Percentiles rank a stretch among this genome's conserved stretches.
These are phyloP conservation scores for Sphaerophoria taeniata DNA, from an alignment of 2,888 invertebrate genomes.

Conservation along the genomic window DNA sequence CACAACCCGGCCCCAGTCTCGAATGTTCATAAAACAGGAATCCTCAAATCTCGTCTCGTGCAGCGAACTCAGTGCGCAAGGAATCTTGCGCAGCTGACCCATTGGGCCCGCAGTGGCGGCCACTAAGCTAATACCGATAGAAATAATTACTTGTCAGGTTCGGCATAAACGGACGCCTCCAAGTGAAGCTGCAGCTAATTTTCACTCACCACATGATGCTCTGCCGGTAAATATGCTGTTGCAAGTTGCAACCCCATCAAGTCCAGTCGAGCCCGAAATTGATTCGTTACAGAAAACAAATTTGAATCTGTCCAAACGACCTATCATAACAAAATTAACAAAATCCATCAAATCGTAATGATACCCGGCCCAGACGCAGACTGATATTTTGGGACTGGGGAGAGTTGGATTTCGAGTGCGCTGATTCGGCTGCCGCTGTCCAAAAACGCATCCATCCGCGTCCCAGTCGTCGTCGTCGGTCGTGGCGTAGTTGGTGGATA, in stretches of 20 bases:
- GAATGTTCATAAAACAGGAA: background rate
- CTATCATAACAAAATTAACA: slow-evolving; percentile 75
- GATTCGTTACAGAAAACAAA: slow-evolving; percentile 75
- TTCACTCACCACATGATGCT: slow-evolving; percentile 74
- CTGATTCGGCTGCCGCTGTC: slow-evolving; percentile 68
- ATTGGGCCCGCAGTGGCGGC: slow-evolving; percentile 61
- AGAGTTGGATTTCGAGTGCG: slow-evolving; percentile 50
- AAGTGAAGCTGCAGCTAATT: slow-evolving; percentile 74
- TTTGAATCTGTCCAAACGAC: slow-evolving; percentile 74
- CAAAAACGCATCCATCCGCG: slow-evolving; percentile 65
- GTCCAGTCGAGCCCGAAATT: slow-evolving; percentile 56
- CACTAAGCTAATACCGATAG: slow-evolving; percentile 74
- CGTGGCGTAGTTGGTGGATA: slow-evolving; percentile 56
- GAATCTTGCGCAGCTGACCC: slow-evolving; percentile 56
- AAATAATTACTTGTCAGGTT: slow-evolving; percentile 75
- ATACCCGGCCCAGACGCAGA: slow-evolving; percentile 27
- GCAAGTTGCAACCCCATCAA: slow-evolving; percentile 9
- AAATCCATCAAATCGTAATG: slow-evolving; percentile 74
- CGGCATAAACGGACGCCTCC: slow-evolving; percentile 75
- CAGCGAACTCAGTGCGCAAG: slow-evolving; percentile 49
- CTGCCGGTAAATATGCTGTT: slow-evolving; percentile 36
- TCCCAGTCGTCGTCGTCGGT: slow-evolving; percentile 3
- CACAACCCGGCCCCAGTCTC: slow-evolving; percentile 58
- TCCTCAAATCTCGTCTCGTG: background rate
- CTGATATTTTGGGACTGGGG: background rate